Evolutionary conservation across 2,888 invertebrate species (phyloP).

Genomic region (Dynastes tityus): DNA sequence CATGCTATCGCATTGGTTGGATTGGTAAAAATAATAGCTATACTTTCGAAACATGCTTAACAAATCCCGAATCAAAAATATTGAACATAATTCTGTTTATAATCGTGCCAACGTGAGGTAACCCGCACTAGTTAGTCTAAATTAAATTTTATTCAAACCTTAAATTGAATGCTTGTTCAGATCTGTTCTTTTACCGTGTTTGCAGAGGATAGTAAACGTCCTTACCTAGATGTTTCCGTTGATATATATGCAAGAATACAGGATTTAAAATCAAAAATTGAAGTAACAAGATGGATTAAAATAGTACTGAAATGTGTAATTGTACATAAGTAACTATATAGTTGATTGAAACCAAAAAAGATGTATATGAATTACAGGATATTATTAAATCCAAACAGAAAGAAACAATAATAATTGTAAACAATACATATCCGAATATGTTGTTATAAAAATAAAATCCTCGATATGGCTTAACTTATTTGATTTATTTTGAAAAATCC

Average conservation of each 20-base stretch:
- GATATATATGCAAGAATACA: not conserved
- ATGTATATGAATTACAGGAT: conserved; percentile 13
- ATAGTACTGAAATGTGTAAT: conserved; percentile 19
- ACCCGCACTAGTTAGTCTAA: too few relatives aligned
- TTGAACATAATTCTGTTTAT: too few relatives aligned
- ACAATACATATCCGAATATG: conserved; percentile 49
- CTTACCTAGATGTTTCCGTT: conserved; percentile 9
- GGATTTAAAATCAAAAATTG: conserved; percentile 9
- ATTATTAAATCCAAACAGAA: conserved; percentile 22
- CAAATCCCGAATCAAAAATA: too few relatives aligned
- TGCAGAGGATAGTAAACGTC: conserved; percentile 13
- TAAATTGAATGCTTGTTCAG: not conserved
- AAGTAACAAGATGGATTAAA: not conserved
- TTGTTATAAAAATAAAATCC: conserved; percentile 50
- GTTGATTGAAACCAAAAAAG: too few relatives aligned
- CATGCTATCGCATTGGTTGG: too few relatives aligned
- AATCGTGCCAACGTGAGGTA: too few relatives aligned
- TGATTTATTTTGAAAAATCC: too few relatives aligned
- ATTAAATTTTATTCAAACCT: too few relatives aligned
- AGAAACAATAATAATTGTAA: conserved; percentile 42
- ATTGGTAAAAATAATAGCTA: too few relatives aligned
- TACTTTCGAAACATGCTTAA: too few relatives aligned
- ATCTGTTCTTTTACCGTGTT: not conserved
- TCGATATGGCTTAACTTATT: conserved; percentile 32
- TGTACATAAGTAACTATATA: conserved; percentile 8